Evolutionary conservation across 2,113 vertebrate species (phyloP), one percentile per base, ranked within the genome.

Genomic region (Neopipo cinnamomea): DNA sequence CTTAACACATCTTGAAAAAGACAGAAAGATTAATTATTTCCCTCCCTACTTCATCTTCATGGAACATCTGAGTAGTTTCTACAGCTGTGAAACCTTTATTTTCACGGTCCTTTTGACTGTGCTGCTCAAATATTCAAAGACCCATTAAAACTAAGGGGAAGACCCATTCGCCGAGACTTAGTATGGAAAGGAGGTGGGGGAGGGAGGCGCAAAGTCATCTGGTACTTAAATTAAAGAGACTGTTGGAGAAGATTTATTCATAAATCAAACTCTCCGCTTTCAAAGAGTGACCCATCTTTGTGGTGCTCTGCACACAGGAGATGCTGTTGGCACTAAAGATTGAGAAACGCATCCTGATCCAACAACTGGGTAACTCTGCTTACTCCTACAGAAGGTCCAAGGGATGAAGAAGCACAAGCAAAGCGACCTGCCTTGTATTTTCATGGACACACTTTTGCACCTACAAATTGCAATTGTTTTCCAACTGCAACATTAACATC

Each of bases 11-110:
- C 74, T 88, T 62, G 66, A 95, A 95, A 81, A 53, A 15, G 66
- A 85, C 76, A 94, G 80, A 59, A 95, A 65, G 66, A 94, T 95
- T 94, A 91, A 93, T 89, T 82, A 72, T 85, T 44, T 63, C 91
- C 58, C 70, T 72, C 81, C 62, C 58, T 65, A 46, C 49, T 88
- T 85, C 89, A 92, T 72, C 84, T 75, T 94, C 70, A 52, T 4
- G 6, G 44, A 80, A 91, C 56, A 95, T 73, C 70, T n/a, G 50
- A 91, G 87, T 91, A 79, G 71, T 70, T 91, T 75, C 84, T 42
- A 49, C 44, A 95, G 77, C 66, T 87, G 58, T 2, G 1, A 78
- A 74, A 68, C 44, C 41, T 91, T 72, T 49, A 46, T 58, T 86
- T 75, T 71, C 81, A 70, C 4, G 2, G 49, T 37, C 42, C 74